Evolutionary conservation across 2,797 vertebrate genomes (phyloP).

Genomic region (Gallinago nigripennis): DNA sequence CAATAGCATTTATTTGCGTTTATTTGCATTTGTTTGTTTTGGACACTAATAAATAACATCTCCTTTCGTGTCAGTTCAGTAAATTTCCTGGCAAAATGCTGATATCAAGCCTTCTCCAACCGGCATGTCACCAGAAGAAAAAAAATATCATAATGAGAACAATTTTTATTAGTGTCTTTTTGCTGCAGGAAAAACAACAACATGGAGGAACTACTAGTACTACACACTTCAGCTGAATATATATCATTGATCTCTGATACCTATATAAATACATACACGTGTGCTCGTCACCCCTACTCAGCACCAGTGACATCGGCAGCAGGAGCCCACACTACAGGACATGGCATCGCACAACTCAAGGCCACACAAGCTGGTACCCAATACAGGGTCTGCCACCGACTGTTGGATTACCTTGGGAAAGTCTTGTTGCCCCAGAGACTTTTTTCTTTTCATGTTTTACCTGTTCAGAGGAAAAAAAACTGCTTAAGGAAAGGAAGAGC

Average conservation of each 20-base stretch:
- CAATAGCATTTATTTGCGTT: not conserved
- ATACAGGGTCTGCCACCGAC: not conserved
- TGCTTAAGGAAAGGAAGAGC: not conserved
- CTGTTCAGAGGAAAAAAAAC: not conserved
- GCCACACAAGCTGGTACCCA: not conserved
- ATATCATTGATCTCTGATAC: not conserved
- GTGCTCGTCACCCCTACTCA: not conserved
- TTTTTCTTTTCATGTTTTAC: not conserved
- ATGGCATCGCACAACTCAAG: not conserved
- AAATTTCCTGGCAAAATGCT: not conserved
- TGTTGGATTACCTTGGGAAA: not conserved
- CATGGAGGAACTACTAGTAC: not conserved
- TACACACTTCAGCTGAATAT: not conserved
- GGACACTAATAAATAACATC: not conserved
- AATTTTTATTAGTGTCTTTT: not conserved
- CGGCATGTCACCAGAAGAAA: not conserved
- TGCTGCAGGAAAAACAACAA: not conserved
- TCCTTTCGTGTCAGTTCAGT: not conserved
- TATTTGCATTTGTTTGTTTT: not conserved
- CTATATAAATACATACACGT: accelerated
- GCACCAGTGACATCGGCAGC: not conserved
- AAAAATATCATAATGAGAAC: not conserved
- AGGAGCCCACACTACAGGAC: not conserved
- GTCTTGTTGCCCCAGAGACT: not conserved
- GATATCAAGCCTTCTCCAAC: not conserved